A percentile compares a stretch with the other conserved stretches of the same genome.
These are phyloP conservation scores for Ruditapes philippinarum DNA, from an alignment of 1,140 invertebrate genomes.

Conservation along the genomic window DNA sequence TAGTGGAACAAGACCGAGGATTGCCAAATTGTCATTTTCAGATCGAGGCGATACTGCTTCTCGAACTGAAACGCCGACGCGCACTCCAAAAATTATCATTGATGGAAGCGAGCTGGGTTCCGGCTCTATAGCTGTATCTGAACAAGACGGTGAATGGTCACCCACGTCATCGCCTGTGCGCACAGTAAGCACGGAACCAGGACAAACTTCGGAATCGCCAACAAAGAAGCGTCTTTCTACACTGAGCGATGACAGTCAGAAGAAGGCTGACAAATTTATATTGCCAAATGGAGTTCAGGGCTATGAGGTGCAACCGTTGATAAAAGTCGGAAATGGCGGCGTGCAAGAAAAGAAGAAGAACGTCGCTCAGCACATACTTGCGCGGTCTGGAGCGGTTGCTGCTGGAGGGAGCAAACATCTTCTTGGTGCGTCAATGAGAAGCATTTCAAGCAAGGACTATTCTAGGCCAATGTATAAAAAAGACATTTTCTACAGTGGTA, in stretches of 20 bases:
- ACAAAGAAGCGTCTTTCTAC: conserved; percentile 12
- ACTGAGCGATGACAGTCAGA: conserved; percentile 19
- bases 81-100: conserved; percentile 69
- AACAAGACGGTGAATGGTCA: conserved; percentile 1
- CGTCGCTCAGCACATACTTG: conserved; percentile 46
- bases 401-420: conserved; percentile 31
- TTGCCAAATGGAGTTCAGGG: conserved; percentile 63
- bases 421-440: conserved; percentile 53
- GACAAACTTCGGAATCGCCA: not conserved
- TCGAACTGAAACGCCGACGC: conserved; percentile 56
- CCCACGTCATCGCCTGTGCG: conserved; percentile 23
- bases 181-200: conserved; percentile 16
- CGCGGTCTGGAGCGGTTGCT: conserved; percentile 26
- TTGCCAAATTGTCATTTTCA: conserved; percentile 76
- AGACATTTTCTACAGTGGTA: conserved; percentile 99
- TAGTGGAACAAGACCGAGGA: conserved; percentile 12
- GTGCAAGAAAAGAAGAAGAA: conserved; percentile 23
- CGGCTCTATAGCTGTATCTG: not conserved
- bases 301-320: conserved; percentile 89
- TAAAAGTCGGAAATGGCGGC: conserved; percentile 79
- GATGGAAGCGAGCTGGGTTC: conserved; percentile 31
- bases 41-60: conserved; percentile 73
- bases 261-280: not conserved
- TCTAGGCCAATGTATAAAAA: conserved; percentile 97
- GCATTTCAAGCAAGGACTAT: conserved; percentile 87